Conservation (phyloP, 2,113 vertebrate genomes). For the Sylvia atricapilla region DNA sequence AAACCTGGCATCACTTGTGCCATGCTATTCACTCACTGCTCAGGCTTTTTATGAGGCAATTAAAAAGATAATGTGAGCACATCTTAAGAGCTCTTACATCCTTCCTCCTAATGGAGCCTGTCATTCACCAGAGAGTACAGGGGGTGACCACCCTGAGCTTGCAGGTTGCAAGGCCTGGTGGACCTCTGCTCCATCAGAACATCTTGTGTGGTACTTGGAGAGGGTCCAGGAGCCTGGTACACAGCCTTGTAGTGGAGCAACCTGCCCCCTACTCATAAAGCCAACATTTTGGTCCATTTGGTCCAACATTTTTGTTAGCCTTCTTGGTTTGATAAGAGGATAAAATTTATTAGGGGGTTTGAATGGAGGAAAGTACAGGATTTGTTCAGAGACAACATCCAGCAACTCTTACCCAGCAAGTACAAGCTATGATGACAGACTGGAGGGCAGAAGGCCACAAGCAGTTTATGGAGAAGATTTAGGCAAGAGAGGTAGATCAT, state of each 20-base stretch:
- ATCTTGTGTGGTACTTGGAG: background rate
- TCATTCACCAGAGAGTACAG: background rate
- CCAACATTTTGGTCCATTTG: too few relatives aligned
- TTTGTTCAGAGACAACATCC: background rate
- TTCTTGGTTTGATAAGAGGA: background rate
- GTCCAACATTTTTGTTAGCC: background rate
- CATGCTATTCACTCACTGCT: background rate
- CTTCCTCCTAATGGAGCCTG: background rate
- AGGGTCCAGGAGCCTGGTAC: rapidly evolving
- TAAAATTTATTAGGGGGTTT: background rate
- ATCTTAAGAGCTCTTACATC: background rate
- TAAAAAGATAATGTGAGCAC: background rate
- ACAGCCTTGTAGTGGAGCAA: background rate
- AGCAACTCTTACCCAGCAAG: background rate
- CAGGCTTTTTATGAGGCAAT: background rate
- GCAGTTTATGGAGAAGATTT: background rate
- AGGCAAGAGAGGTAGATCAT: background rate
- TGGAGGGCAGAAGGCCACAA: background rate
- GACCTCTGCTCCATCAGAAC: rapidly evolving
- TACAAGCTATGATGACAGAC: background rate
- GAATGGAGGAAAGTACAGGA: background rate
- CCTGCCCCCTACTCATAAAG: background rate
- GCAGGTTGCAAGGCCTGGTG: background rate
- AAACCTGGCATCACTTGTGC: background rate
- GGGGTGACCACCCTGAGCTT: background rate